These are phyloP conservation scores for Microtus pennsylvanicus DNA, from an alignment of 2,113 vertebrate species.

Conservation along the genomic window DNA sequence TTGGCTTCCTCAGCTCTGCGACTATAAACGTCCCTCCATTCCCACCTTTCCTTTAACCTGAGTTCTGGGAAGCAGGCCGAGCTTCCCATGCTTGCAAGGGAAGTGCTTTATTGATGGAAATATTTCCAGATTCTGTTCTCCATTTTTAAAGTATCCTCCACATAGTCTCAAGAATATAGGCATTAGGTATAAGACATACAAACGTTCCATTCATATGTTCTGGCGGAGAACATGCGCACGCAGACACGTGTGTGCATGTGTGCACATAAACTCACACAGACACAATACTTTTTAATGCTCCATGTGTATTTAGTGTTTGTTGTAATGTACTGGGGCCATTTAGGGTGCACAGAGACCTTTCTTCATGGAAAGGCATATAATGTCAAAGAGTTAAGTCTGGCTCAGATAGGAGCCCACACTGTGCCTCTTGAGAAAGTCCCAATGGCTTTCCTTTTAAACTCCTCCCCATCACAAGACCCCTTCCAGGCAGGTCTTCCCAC, in stretches of 20 bases:
- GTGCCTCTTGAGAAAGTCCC: background rate
- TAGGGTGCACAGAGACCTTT: background rate
- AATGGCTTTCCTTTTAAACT: too few relatives aligned
- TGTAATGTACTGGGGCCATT: too few relatives aligned
- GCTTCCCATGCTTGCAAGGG: background rate
- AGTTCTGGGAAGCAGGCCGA: background rate
- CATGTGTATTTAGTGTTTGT: background rate
- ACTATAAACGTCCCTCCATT: background rate
- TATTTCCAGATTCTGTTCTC: background rate
- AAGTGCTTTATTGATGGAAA: background rate
- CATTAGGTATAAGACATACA: background rate
- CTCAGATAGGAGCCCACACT: rapidly evolving
- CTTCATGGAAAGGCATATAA: background rate
- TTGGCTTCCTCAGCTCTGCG: background rate
- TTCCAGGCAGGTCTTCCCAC: too few relatives aligned
- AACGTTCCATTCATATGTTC: background rate
- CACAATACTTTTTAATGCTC: background rate
- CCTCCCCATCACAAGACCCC: background rate
- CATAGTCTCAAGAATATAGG: background rate
- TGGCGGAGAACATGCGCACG: background rate
- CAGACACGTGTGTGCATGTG: background rate
- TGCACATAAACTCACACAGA: background rate
- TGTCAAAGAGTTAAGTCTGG: background rate
- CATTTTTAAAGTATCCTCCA: background rate
- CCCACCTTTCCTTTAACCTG: background rate